These are phyloP conservation scores for Nycticorax nycticorax DNA, from an alignment of 2,113 vertebrate genomes.

Conservation along the genomic window DNA sequence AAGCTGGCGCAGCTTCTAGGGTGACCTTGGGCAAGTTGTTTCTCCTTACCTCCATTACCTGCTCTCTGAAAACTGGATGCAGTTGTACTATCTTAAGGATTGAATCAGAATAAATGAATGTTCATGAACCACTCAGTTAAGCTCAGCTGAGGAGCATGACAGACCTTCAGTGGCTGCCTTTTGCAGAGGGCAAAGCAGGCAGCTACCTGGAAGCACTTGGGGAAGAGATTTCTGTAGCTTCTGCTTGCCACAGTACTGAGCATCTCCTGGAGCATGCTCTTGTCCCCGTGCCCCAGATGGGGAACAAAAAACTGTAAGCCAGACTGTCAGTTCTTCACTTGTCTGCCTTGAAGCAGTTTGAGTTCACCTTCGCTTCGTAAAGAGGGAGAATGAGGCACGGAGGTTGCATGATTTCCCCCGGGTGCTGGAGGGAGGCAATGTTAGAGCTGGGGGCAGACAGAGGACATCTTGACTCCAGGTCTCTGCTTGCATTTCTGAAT, in stretches of 20 bases:
- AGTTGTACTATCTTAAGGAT: not conserved
- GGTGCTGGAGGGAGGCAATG: not conserved
- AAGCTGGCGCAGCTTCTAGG: not conserved
- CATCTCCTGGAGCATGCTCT: not conserved
- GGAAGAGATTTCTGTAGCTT: not conserved
- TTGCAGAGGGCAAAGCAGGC: not conserved
- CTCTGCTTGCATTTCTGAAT: not conserved
- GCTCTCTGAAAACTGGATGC: not conserved
- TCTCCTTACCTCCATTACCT: not conserved
- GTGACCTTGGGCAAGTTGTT: not conserved
- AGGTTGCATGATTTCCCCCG: not conserved
- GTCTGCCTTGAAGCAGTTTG: fast-evolving
- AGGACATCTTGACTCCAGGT: not conserved
- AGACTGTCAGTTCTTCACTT: not conserved
- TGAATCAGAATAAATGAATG: not conserved
- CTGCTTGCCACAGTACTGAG: not conserved
- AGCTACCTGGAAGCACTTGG: not conserved
- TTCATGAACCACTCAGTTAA: fast-evolving
- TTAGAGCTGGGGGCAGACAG: not conserved
- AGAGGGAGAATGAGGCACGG: not conserved
- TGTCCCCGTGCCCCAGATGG: fast-evolving
- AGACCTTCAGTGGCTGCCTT: not conserved
- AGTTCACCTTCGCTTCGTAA: not conserved
- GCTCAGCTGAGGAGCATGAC: not conserved
- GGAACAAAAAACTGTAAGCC: not conserved